Conservation (phyloP, 2,797 vertebrate genomes). For the Karalla daura region DNA sequence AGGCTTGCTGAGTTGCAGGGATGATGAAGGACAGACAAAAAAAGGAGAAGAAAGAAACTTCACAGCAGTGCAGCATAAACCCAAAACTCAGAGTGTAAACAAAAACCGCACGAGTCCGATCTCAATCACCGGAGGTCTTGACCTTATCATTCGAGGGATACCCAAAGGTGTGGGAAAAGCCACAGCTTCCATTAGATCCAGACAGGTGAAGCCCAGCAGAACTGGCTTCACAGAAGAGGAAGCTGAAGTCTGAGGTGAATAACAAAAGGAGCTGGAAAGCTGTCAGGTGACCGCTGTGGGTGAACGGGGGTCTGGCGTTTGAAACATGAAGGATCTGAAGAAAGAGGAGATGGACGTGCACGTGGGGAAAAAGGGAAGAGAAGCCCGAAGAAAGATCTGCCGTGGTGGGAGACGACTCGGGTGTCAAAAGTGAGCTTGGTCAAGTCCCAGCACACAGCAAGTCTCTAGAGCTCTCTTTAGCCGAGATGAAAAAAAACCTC, state of each 20-base stretch:
- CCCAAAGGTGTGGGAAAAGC: constrained; percentile 41
- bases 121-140: constrained; percentile 43
- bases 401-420: constrained; percentile 3
- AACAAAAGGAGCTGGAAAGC: constrained; percentile 28
- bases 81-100: constrained; percentile 51
- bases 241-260: constrained; percentile 43
- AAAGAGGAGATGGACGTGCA: constrained; percentile 38
- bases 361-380: constrained; percentile 4
- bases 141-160: constrained; percentile 61
- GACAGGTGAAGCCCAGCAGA: constrained; percentile 55
- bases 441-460: constrained; percentile 33
- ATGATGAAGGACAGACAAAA: neutral
- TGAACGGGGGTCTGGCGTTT: neutral
- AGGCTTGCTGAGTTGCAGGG: constrained; percentile 17
- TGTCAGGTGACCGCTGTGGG: constrained; percentile 45
- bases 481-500: neutral
- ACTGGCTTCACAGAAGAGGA: constrained; percentile 12
- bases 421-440: constrained; percentile 29
- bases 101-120: constrained; percentile 55
- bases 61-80: constrained; percentile 37
- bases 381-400: constrained; percentile 12
- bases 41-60: constrained; percentile 12
- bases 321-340: constrained; percentile 42
- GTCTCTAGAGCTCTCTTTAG: neutral
- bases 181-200: constrained; percentile 43